Evolutionary conservation across 2,888 invertebrate genomes (phyloP), one percentile per base, ranked within the genome.

Genomic region (Arctia plantaginis): DNA sequence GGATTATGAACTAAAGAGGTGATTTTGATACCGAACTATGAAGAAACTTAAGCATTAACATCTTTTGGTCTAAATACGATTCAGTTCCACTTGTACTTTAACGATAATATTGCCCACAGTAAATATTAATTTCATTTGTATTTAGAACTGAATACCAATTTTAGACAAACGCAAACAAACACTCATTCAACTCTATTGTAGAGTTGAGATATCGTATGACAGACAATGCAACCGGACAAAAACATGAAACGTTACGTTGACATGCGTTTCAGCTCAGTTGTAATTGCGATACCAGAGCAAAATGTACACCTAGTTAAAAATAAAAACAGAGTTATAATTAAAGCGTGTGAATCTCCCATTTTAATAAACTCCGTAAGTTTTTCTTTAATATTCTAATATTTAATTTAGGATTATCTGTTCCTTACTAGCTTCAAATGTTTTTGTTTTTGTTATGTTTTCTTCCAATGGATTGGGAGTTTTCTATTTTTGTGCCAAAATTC

Each of bases 151-250:
- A 64, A 71, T 41, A 65, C 23, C 41, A 66, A 62, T 59, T 64
- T n/a, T 47, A 55, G n/a, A 66, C 72, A 71, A 20, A 64, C 67
- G 66, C 69, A 71, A 44, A 70, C 75, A 68, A 64, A 65, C 74
- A 77, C 68, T 72, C 73, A n/a, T 66, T 69, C 70, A 73, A 68
- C 74, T 35, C 69, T 66, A n/a, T n/a, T n/a, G n/a, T n/a, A 68
- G 69, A 74, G 84, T 79, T 79, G 75, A 80, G 81, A 88, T 91
- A 89, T 93, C 91, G 79, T 92, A 81, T 82, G 86, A 75, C 83
- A 89, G 91, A 90, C 90, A 91, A 90, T 88, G 87, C 85, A 86
- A 87, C 86, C 87, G 88, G 88, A 90, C 87, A 90, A 86, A 90
- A 89, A 88, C 87, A 87, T 75, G 81, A 79, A 77, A 71, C 72